Evolutionary conservation across 2,888 invertebrate species (phyloP), one percentile per base, ranked within the genome.

Genomic region (Drosophila limbata): DNA sequence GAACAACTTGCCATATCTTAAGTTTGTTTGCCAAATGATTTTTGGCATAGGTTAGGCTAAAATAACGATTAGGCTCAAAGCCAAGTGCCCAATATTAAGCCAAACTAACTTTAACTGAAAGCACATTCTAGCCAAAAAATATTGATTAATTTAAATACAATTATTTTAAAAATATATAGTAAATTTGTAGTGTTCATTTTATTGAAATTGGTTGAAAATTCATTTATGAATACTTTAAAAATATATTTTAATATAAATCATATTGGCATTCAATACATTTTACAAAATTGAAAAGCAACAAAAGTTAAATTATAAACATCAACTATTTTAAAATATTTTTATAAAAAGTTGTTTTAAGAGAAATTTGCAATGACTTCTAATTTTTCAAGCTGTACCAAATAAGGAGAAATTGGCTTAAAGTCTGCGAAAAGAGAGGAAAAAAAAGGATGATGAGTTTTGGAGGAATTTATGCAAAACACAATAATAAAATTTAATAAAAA

Each of bases 401-500:
- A 56, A n/a, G 13, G 15, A 37, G 15, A n/a, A 42, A 21, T 35
- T 13, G 44, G 10, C n/a, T 19, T 9, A 1, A 17, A 55, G 10
- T 25, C 9, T 15, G 15, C 25, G 11, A 31, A 44, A 31, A 4
- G 15, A 35, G 44, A 53, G 45, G 11, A 52, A 48, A 51, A 25
- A 57, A 50, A 39, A 56, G 59, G 25, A 53, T 37, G 62, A 52
- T 21, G 31, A 28, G 42, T 28, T 35, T 51, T 55, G 10, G 3
- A 33, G 47, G 39, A 82, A 86, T 88, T 84, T 88, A 86, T 88
- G 86, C 86, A 80, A 86, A 86, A 77, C 81, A 88, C 80, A 67
- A 86, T 75, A 83, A 85, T 88, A 84, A 80, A 83, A 88, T 84
- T 86, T 74, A 73, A 84, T 83, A 88, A 86, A 72, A 69, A 83